A percentile compares a stretch with the other conserved stretches of the same genome.
phyloP scores from a whole-genome alignment of 2,888 invertebrate genomes.

The Liodrosophila aerea region DNA sequence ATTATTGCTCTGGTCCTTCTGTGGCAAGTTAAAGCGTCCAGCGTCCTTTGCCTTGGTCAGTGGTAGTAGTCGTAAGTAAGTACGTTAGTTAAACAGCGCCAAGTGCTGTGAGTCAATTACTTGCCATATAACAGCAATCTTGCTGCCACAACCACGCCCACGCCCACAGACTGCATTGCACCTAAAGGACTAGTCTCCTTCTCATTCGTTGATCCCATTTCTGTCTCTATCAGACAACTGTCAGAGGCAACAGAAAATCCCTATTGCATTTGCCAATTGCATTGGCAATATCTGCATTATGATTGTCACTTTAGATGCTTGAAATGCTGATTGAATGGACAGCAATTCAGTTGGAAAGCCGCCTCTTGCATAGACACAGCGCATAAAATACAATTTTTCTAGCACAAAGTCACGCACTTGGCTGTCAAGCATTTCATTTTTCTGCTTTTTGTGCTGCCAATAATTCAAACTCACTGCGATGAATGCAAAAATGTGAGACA shows the following conservation, averaged over 20 bases:
- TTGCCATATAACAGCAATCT: slow-evolving; percentile 59
- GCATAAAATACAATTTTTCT: slow-evolving; percentile 43
- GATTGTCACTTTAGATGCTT: slow-evolving; percentile 73
- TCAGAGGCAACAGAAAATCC: slow-evolving; percentile 28
- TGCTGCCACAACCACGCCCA: slow-evolving; percentile 9
- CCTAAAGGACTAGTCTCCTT: not conserved
- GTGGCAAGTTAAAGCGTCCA: slow-evolving; percentile 31
- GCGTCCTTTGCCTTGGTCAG: slow-evolving; percentile 26
- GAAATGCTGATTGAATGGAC: slow-evolving; percentile 75
- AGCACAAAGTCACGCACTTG: slow-evolving; percentile 67
- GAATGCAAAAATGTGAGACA: slow-evolving; percentile 60
- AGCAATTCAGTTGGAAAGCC: slow-evolving; percentile 67
- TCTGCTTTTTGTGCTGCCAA: slow-evolving; percentile 66
- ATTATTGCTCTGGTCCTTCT: slow-evolving; percentile 15
- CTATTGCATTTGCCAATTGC: slow-evolving; percentile 35
- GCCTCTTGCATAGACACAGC: slow-evolving; percentile 20
- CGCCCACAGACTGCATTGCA: slow-evolving; percentile 12
- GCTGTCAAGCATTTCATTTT: slow-evolving; percentile 65
- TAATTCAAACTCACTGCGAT: slow-evolving; percentile 61
- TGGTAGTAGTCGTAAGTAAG: slow-evolving; percentile 36
- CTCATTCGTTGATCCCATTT: not conserved
- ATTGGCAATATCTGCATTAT: slow-evolving; percentile 70
- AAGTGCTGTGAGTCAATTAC: slow-evolving; percentile 73
- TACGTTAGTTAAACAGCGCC: slow-evolving; percentile 62
- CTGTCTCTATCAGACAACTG: not conserved